Evolutionary conservation across 2,888 invertebrate species (phyloP).

Genomic region (Anoncus sp.): DNA sequence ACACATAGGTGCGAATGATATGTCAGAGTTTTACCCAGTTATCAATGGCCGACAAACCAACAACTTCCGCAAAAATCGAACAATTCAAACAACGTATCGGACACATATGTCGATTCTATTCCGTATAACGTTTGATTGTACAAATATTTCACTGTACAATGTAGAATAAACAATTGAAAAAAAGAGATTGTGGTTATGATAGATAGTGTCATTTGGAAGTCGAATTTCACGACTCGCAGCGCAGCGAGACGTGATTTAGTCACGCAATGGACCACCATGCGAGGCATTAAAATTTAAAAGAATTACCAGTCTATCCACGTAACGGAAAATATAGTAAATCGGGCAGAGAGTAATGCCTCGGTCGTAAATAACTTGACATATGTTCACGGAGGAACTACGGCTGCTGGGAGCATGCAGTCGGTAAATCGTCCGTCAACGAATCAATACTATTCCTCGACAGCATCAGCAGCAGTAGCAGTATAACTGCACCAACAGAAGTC

Average conservation of each 20-base stretch:
- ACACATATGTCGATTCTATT: not conserved
- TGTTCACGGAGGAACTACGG: slow-evolving; percentile 77
- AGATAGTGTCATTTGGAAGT: slow-evolving; percentile 21
- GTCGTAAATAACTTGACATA: slow-evolving; percentile 81
- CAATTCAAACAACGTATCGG: not conserved
- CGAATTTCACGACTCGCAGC: slow-evolving; percentile 41
- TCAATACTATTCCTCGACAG: slow-evolving; percentile 73
- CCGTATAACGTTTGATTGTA: not conserved
- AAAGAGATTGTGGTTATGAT: slow-evolving; percentile 39
- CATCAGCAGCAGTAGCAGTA: not conserved
- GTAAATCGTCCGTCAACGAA: slow-evolving; percentile 77
- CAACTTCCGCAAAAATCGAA: not conserved
- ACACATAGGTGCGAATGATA: not conserved
- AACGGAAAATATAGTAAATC: slow-evolving; percentile 79
- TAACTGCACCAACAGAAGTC: slow-evolving; percentile 48
- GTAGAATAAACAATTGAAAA: not conserved
- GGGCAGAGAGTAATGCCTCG: slow-evolving; percentile 79
- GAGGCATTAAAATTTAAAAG: slow-evolving; percentile 65
- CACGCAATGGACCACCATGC: slow-evolving; percentile 23
- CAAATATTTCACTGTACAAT: slow-evolving; percentile 12
- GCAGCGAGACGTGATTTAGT: slow-evolving; percentile 38
- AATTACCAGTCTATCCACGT: slow-evolving; percentile 78
- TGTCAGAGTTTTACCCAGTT: not conserved
- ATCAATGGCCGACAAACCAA: not conserved
- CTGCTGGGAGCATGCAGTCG: slow-evolving; percentile 74